Evolutionary conservation across 2,113 vertebrate genomes (phyloP), one percentile per base, ranked within the genome.

Genomic region (Anoplopoma fimbria): DNA sequence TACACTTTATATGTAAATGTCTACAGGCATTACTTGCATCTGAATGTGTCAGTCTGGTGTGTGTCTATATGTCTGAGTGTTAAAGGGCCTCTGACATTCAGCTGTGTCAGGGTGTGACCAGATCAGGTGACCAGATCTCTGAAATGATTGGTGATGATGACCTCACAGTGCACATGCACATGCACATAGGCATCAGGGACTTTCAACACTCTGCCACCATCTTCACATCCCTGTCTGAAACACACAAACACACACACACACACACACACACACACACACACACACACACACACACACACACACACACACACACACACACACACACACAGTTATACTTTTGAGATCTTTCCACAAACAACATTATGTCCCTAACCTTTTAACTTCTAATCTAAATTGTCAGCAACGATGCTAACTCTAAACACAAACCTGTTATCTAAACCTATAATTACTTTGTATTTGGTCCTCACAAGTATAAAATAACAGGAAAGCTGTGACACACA

Each of bases 201-300:
- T 87, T 89, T 85, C 77, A 80, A 65, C 84, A 75, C 63, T 57
- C 3, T 73, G 49, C 33, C 34, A 81, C 77, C 77, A 87, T 69
- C 0, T 70, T 68, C 68, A 85, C 77, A 53, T 77, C 25, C 61
- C 76, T 8, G 6, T 83, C 69, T 62, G 9, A 74, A 57, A 38
- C 53, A 57, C 71, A 67, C 71, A 49, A 4, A 70, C 12, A 61
- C 2, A 72, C 47, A 25, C 34, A 69, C 31, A 63, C 31, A 34
- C 34, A 31, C 64, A 69, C 69, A 64, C 71, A 47, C 9, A 65
- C 12, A 61, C 1, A 64, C 47, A 14, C 42, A 47, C 42, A 47
- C 9, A 65, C 12, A 61, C 1, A 64, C 47, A 38, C 53, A 57
- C 71, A 67, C 71, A 49, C 7, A 70, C 12, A 61, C 2, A 72